A percentile compares a stretch with the other conserved stretches of the same genome.
These are phyloP conservation scores for Sitta europaea DNA, from an alignment of 2,113 vertebrate species.

Conservation along the genomic window DNA sequence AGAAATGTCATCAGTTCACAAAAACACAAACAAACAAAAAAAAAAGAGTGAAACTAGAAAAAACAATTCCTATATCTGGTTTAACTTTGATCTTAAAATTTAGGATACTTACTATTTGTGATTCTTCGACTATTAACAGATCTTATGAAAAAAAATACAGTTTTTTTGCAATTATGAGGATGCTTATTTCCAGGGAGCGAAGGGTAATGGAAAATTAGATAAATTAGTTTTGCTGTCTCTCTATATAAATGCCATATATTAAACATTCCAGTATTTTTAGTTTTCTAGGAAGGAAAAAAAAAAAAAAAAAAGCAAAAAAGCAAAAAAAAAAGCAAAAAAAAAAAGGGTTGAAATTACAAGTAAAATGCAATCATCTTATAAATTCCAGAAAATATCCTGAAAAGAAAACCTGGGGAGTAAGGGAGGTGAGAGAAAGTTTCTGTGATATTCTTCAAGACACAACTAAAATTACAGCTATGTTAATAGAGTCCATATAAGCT, in stretches of 20 bases:
- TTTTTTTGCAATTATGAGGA: background rate
- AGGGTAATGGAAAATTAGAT: background rate
- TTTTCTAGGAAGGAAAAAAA: background rate
- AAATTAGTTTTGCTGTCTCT: background rate
- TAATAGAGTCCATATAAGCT: background rate
- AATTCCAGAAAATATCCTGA: background rate
- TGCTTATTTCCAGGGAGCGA: background rate
- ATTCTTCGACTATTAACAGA: background rate
- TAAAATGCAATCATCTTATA: background rate
- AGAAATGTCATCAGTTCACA: background rate
- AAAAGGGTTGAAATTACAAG: background rate
- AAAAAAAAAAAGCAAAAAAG: background rate
- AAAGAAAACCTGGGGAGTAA: background rate
- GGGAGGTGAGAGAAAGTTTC: background rate
- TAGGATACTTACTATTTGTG: background rate
- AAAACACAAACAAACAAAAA: background rate
- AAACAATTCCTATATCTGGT: background rate
- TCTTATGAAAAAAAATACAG: background rate
- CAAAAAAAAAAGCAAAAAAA: too few species aligned
- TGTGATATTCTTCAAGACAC: background rate
- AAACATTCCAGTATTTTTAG: background rate
- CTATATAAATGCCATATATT: background rate
- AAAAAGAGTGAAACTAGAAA: background rate
- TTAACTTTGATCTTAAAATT: background rate
- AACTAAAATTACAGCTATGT: background rate